These are phyloP conservation scores for Drosophila eugracilis DNA, from an alignment of 1,140 invertebrate species.

Conservation along the genomic window DNA sequence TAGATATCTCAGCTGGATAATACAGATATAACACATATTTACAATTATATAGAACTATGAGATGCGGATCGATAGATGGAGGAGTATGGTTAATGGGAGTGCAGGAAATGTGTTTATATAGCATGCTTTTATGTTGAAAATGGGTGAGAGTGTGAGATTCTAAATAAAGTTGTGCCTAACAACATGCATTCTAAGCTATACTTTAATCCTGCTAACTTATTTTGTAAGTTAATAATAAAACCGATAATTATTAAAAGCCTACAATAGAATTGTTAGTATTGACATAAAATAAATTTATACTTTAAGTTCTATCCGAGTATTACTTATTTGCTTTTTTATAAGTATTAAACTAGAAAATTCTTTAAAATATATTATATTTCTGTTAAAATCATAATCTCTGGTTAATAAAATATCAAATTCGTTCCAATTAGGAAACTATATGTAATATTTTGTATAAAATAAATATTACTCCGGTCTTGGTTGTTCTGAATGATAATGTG, in stretches of 20 bases:
- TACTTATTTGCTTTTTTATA: no score
- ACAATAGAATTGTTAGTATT: no score
- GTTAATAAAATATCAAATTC: background rate
- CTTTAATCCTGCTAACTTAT: no score
- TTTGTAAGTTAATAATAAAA: no score
- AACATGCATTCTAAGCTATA: no score
- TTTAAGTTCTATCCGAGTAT: no score
- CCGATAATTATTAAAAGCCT: no score
- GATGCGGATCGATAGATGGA: background rate
- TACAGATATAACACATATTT: constrained; percentile 28
- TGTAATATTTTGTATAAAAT: background rate
- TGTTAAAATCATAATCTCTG: background rate
- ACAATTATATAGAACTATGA: constrained; percentile 9
- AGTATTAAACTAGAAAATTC: no score
- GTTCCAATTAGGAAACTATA: background rate
- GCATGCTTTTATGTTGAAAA: background rate
- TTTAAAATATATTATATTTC: no score
- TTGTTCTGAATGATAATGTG: constrained; percentile 11
- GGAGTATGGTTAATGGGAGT: background rate
- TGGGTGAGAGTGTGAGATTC: background rate
- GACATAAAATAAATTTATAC: no score
- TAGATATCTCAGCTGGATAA: constrained; percentile 24
- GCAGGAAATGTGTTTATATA: background rate
- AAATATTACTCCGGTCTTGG: background rate
- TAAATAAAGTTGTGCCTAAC: no score